Base-by-base conservation (phyloP, 2,113 vertebrate species). In the Oryzias celebensis region DNA sequence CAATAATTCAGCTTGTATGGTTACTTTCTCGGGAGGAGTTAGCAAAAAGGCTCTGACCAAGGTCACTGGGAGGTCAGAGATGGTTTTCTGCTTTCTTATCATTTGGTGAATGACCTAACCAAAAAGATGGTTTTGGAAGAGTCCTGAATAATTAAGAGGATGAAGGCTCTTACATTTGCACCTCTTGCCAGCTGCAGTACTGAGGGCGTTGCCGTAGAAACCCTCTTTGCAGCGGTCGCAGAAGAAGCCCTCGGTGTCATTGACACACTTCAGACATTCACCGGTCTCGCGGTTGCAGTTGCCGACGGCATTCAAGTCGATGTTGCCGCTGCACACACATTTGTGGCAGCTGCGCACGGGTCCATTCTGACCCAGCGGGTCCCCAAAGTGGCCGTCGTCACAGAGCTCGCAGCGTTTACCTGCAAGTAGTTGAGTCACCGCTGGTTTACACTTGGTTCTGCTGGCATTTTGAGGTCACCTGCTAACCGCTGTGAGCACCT, bases 351-450 rank as follows among this genome's bases (percentile, higher is more conserved):
- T 71, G 43, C 94, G 87, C 48, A 87, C 83, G 0, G 92, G 91
- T 0, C 95, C 94, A 0, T 80, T 89, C 5, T 73, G 79, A 0
- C 95, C 96, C 76, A 95, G 86, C 0, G 97, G 96, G 77, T 98
- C 94, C 2, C 97, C 97, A 0, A 98, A 99, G 88, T 96, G 98
- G 4, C 95, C 95, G 0, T 99, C 97, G 0, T 98, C 97, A 50
- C 97, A 99, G 43, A 98, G 91, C 84, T 98, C 97, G 0, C 97
- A 99, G 22, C 95, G 90, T 64, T 96, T 98, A 15, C 97, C 97
- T 99, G 84, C 0, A 14, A 17, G 52, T 14, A 45, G 52, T 50
- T 15, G 46, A 58, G 24, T 5, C n/a, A 31, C 0, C 0, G 16
- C 2, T 10, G 0, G 15, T 44, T 20, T 7, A 57, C 2, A 18